Conservation (phyloP, 2,797 vertebrate genomes). For the Salmo trutta region DNA sequence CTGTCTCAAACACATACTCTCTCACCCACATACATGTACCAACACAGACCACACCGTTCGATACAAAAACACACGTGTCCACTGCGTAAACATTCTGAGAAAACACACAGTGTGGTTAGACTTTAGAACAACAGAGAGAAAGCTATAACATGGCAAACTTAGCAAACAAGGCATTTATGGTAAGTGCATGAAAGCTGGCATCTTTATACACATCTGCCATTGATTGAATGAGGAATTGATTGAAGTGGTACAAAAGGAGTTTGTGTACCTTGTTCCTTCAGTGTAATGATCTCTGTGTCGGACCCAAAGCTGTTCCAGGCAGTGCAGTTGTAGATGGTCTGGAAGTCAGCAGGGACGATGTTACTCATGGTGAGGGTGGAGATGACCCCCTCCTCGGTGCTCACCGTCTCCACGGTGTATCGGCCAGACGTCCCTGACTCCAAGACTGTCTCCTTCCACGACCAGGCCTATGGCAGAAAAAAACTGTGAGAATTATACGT, state of each 20-base stretch:
- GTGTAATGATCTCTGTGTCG: conserved; percentile 96
- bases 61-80: too few species aligned
- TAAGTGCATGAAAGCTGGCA: too few species aligned
- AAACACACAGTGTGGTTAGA: too few species aligned
- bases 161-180: too few species aligned
- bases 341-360: conserved; percentile 95
- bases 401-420: conserved; percentile 94
- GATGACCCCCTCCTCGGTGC: conserved; percentile 52
- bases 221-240: too few species aligned
- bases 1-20: background rate
- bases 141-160: too few species aligned
- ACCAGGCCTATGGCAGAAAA: conserved; percentile 79
- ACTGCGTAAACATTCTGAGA: too few species aligned
- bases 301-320: conserved; percentile 99
- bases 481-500: background rate
- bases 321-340: conserved; percentile 99
- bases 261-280: conserved; percentile 87
- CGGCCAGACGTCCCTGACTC: conserved; percentile 96
- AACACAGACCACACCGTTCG: background rate
- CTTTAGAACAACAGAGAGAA: too few species aligned
- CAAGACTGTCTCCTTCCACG: conserved; percentile 97
- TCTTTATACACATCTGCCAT: too few species aligned
- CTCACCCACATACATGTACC: background rate
- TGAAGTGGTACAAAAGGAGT: too few species aligned
- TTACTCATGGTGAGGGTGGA: conserved; percentile 89